Base-by-base conservation (phyloP, 2,113 vertebrate species). In the Sprattus sprattus region DNA sequence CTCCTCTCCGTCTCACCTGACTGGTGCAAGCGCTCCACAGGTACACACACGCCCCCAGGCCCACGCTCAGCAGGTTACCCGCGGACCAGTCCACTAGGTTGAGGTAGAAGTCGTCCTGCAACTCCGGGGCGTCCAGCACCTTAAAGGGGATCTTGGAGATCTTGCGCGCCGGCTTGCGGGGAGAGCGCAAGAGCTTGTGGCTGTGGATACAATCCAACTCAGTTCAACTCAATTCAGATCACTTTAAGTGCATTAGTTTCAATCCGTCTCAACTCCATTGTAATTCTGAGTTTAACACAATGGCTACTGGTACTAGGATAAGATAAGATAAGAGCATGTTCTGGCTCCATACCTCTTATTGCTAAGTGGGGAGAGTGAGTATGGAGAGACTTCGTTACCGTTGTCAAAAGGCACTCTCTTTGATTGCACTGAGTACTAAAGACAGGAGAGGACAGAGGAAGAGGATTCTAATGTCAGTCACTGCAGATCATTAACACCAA, bases 351-450 rank as follows among this genome's bases (percentile, higher is more conserved):
- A 96, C 95, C 95, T 96, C 87, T 96, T 96, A 93, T 95, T 96
- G 88, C 95, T 96, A 84, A 96, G 95, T 2, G 95, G 95, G 52
- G 95, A 96, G 86, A 96, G 94, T 86, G 95, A 95, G 89, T 94
- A 95, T 0, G 95, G 95, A 18, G 95, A 96, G 88, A 96, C 92
- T 89, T 96, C 95, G 52, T 92, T 94, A 86, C 94, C 93, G 54
- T 92, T 91, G 89, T 95, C 93, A 64, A 91, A 95, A 94, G 95
- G 95, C 92, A 94, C 94, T 93, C 94, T 94, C 94, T 95, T 96
- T 83, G 93, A 92, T 91, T 95, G 93, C 90, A 96, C 92, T 52
- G 94, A 91, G 92, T 95, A 96, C 95, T 96, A 90, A 3, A 83
- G 85, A 6, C 25, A 39, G 15, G 45, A 57, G 83, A 86, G 80